Evolutionary conservation across 2,113 vertebrate genomes (phyloP).

Genomic region (Silurus meridionalis): DNA sequence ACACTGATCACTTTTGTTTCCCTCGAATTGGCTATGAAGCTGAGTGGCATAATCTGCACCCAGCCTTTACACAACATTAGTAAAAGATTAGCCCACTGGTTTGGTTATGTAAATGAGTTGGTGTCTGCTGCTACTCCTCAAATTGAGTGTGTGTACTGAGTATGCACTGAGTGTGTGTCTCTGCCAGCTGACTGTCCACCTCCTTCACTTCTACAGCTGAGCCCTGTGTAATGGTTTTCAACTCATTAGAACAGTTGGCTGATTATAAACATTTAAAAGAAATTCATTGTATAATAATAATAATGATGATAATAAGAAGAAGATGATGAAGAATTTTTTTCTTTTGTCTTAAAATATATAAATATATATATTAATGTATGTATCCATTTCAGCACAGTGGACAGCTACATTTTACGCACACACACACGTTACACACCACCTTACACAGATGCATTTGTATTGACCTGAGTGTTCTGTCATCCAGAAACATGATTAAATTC

Average conservation of each 20-base stretch:
- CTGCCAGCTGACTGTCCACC: neutral
- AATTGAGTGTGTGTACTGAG: neutral
- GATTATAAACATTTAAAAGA: neutral
- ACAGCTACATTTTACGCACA: neutral
- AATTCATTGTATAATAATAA: neutral
- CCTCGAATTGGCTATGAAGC: neutral
- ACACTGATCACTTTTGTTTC: too few relatives aligned
- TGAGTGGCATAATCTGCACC: slow-evolving; percentile 4
- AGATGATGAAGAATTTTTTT: neutral
- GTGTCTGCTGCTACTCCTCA: slow-evolving; percentile 13
- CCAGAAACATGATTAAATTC: neutral
- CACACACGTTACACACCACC: neutral
- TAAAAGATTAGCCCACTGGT: slow-evolving; percentile 5
- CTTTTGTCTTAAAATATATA: too few relatives aligned
- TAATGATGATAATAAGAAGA: neutral
- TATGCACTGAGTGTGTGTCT: neutral
- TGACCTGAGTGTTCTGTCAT: neutral
- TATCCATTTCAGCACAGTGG: neutral
- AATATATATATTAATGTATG: too few relatives aligned
- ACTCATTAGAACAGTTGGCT: neutral
- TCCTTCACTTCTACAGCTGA: neutral
- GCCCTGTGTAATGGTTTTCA: neutral
- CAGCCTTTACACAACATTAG: slow-evolving; percentile 13
- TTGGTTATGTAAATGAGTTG: slow-evolving; percentile 24
- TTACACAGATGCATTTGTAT: neutral